Base-by-base conservation (phyloP, 2,113 vertebrate species). In the Alosa alosa region DNA sequence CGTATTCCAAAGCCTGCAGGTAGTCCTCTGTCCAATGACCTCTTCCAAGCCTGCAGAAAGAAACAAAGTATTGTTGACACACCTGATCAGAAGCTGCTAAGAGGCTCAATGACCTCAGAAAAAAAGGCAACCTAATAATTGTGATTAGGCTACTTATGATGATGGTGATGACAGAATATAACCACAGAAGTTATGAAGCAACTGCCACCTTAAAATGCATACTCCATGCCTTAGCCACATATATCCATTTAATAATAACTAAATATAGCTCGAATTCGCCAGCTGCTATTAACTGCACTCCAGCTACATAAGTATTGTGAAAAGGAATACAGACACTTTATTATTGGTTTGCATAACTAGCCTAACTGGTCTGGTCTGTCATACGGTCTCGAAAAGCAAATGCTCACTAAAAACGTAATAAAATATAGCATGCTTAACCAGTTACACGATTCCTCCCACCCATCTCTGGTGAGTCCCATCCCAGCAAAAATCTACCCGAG, bases 391-490 rank as follows among this genome's bases (percentile, higher is more conserved):
- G 31, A 41, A 78, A 39, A 5, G 31, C 72, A 78, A 78, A 78
- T 39, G 31, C 6, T 72, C 2, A 78, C 39, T 13, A 78, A 17
- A n/a, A 78, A 78, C 72, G 41, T 39, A 39, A 17, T 10, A 8
- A 17, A 11, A 78, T 41, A 78, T 78, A 39, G 72, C 72, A 39
- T 78, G 72, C 72, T 36, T 36, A 78, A 78, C 72, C 31, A 39
- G 31, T 78, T 36, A 18, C 15, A 78, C 72, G 72, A 78, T 78
- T 78, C 39, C 72, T 78, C 72, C 72, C 72, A 78, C 72, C 72
- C 72, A 39, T 78, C 72, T 39, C 68, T 78, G 36, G 11, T 39
- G 36, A 17, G 72, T 78, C 72, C 72, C 72, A 78, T 39, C 72
- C 72, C 13, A 10, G 31, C 25, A 10, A 78, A 78, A 39, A 39